Base-by-base conservation (phyloP, 2,888 invertebrate species). In the Ornithoptera priamus region DNA sequence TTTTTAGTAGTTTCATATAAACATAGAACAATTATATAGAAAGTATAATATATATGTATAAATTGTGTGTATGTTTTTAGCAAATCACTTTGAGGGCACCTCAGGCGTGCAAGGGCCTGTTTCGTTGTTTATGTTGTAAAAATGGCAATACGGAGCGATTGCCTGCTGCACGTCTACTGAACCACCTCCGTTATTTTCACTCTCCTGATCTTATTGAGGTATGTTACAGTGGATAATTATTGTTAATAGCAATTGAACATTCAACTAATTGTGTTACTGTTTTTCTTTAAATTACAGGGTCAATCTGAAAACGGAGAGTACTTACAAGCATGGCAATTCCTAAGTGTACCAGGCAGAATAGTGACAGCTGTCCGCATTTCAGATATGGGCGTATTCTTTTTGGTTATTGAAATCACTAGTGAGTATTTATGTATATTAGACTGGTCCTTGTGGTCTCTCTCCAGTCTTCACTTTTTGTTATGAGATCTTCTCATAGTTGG, bases 131-230 rank as follows among this genome's bases (percentile, higher is more conserved):
- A 1, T 90, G 92, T 75, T 89, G 90, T 75, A 90, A 93, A 74
- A 86, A 80, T 69, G 83, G 84, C 17, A 93, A 92, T 72, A 77
- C 77, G 3, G 82, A 85, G 60, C 78, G 89, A 71, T 78, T 92
- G 22, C 88, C 91, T 2, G 78, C 89, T 62, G 90, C 85, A 22
- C 85, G 93, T 65, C 81, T 94, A 78, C 83, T 94, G 65, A 90
- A 93, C 73, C 94, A 94, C 76, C 81, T 94, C 56, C 90, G 92
- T 68, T 89, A 89, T 78, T 89, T 81, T 75, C 94, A 94, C 74
- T 76, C 85, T 70, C 84, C 88, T 39, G 83, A 88, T 71, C 89
- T 93, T 69, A 83, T 90, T 71, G 92, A 94, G 90, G 94, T 94
- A 81, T 73, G 22, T 69, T 42, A 42, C 42, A 69, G 42, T 24